Evolutionary conservation across 2,797 vertebrate species (phyloP).

Genomic region (Anableps anableps): DNA sequence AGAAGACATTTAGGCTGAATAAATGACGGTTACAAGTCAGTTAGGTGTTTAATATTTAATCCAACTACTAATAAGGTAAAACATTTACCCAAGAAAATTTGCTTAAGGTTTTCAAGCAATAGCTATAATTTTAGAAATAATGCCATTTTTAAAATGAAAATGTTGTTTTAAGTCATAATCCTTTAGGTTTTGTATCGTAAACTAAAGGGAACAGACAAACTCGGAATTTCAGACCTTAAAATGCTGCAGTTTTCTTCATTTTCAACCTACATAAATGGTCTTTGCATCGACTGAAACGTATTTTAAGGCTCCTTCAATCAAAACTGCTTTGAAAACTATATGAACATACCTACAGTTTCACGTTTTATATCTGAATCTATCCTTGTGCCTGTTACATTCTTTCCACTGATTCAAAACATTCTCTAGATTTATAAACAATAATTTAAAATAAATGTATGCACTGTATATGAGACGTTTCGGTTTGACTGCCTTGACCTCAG

Average conservation of each 20-base stretch:
- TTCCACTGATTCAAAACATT: neutral
- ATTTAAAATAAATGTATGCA: neutral
- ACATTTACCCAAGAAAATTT: neutral
- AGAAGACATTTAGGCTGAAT: neutral
- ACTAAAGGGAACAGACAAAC: neutral
- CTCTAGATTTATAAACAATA: neutral
- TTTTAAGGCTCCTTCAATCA: neutral
- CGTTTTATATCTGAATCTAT: neutral
- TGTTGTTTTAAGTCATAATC: neutral
- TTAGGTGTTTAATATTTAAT: neutral
- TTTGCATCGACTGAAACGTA: too few relatives aligned
- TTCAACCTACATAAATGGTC: neutral
- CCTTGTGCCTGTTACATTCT: neutral
- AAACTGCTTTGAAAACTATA: neutral
- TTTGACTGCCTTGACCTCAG: constrained; percentile 56
- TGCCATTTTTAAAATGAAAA: neutral
- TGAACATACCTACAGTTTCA: neutral
- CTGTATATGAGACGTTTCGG: neutral
- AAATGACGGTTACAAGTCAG: neutral
- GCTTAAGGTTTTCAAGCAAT: neutral
- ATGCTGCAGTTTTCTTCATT: neutral
- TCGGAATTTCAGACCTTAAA: neutral
- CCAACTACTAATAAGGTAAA: neutral
- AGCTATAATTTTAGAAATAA: neutral
- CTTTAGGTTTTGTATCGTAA: neutral